A percentile compares a stretch with the other conserved stretches of the same genome.
Conservation (phyloP, 2,888 invertebrate species). For the Brassicogethes aeneus region DNA sequence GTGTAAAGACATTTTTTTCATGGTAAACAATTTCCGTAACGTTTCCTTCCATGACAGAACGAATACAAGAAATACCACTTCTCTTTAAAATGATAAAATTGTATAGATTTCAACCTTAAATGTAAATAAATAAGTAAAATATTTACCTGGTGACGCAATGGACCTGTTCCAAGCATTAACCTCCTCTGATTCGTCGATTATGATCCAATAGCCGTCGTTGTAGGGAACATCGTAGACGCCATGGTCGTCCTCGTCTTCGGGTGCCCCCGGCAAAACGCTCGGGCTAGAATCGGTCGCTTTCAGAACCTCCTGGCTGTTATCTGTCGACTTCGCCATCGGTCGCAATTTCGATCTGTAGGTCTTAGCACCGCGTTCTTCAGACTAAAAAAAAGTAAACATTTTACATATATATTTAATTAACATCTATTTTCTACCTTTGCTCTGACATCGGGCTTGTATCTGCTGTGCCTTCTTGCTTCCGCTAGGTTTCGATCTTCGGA, state of each 20-base stretch:
- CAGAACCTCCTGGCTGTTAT: conserved; percentile 60
- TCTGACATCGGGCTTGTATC: conserved; percentile 62
- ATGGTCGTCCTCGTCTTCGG: conserved; percentile 55
- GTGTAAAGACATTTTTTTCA: too few species aligned
- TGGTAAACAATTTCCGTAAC: too few species aligned
- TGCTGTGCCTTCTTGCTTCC: conserved; percentile 50
- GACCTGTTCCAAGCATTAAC: conserved; percentile 49
- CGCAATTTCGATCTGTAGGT: conserved; percentile 43
- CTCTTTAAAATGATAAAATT: too few species aligned
- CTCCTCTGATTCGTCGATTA: conserved; percentile 65
- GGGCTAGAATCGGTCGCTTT: conserved; percentile 57
- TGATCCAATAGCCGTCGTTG: conserved; percentile 63
- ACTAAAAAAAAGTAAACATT: conserved; percentile 44
- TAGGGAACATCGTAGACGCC: conserved; percentile 71
- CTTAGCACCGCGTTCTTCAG: conserved; percentile 65
- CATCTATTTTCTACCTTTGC: conserved; percentile 78
- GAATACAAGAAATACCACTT: too few species aligned
- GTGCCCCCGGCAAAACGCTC: conserved; percentile 44
- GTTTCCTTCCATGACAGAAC: too few species aligned
- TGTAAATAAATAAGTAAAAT: too few species aligned
- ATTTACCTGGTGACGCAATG: conserved; percentile 17
- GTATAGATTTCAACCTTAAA: too few species aligned
- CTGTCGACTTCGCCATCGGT: conserved; percentile 60
- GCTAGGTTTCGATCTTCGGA: conserved; percentile 66
- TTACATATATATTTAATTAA: too few species aligned